Percentiles rank a stretch among this genome's conserved stretches.
These are phyloP conservation scores for Polyodon spathula DNA, from an alignment of 2,113 vertebrate species.

Conservation along the genomic window DNA sequence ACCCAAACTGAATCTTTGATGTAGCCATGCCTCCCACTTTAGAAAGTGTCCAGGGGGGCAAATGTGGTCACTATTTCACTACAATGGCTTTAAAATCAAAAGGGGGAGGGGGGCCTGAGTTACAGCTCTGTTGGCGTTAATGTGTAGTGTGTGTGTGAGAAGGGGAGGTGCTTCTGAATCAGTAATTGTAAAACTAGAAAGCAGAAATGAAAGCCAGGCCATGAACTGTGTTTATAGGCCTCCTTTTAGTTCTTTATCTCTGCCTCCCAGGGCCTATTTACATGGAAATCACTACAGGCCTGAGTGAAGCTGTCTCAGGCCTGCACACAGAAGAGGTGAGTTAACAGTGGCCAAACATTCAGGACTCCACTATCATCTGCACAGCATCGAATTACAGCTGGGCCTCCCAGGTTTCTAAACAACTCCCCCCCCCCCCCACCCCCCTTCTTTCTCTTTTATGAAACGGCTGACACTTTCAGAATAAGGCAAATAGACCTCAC, in stretches of 20 bases:
- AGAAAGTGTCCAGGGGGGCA: no score
- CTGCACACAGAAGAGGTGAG: conserved; percentile 12
- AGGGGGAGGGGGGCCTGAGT: neutral
- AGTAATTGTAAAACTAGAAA: conserved; percentile 1
- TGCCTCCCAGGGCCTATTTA: conserved; percentile 18
- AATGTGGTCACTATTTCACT: no score
- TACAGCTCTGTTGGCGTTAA: conserved; percentile 4
- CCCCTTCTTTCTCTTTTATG: conserved; percentile 3
- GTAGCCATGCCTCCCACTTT: no score
- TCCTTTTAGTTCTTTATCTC: conserved; percentile 12
- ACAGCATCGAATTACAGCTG: conserved; percentile 40
- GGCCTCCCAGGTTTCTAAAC: conserved; percentile 16
- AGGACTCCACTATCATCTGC: conserved; percentile 30
- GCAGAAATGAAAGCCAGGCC: conserved; percentile 10
- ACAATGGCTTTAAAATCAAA: no score
- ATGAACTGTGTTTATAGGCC: conserved; percentile 10
- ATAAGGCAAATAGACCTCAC: conserved; percentile 16
- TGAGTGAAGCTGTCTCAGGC: conserved; percentile 5
- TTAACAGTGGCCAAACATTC: conserved; percentile 17
- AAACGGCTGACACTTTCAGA: conserved; percentile 33
- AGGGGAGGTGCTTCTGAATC: conserved; percentile 2
- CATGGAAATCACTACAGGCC: conserved; percentile 18
- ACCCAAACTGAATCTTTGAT: no score
- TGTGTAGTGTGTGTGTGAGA: conserved; percentile 11
- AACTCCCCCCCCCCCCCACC: neutral